phyloP scores from a whole-genome alignment of 1,140 invertebrate genomes.

The Leptestheria dahalacensis region DNA sequence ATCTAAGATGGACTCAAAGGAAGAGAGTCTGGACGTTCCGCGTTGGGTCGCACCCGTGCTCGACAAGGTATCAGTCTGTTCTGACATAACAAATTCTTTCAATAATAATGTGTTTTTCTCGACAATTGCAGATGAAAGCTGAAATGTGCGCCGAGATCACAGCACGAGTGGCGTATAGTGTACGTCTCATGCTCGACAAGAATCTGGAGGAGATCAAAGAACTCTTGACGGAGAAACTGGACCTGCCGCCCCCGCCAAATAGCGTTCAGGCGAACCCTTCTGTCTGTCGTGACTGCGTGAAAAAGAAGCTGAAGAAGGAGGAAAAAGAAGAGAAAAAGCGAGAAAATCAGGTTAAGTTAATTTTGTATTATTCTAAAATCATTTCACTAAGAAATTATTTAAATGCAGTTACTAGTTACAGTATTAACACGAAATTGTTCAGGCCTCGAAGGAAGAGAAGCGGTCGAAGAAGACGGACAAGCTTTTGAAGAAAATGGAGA shows the following conservation, averaged over 20 bases:
- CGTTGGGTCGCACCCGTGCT: neutral
- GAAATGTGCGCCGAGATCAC: slow-evolving; percentile 12
- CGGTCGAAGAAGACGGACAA: neutral
- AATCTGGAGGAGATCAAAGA: neutral
- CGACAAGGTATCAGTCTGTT: neutral
- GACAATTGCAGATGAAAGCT: slow-evolving; percentile 7
- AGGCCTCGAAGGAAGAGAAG: neutral
- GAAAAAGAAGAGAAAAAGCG: neutral
- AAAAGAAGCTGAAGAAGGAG: neutral
- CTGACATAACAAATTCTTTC: neutral
- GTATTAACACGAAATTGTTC: too few species aligned
- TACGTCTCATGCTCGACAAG: slow-evolving; percentile 10
- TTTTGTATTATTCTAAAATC: too few species aligned
- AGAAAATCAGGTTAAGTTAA: too few species aligned
- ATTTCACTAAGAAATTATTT: too few species aligned
- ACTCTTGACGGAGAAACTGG: neutral
- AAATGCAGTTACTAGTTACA: too few species aligned
- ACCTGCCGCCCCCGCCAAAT: neutral
- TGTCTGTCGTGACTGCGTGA: neutral
- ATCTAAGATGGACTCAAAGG: neutral
- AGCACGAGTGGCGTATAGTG: slow-evolving; percentile 7
- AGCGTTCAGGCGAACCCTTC: too few species aligned
- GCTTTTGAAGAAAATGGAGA: neutral
- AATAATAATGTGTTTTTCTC: neutral
- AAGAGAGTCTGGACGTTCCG: neutral